Evolutionary conservation across 2,113 vertebrate genomes (phyloP), one percentile per base, ranked within the genome.

Genomic region (Chamaea fasciata): DNA sequence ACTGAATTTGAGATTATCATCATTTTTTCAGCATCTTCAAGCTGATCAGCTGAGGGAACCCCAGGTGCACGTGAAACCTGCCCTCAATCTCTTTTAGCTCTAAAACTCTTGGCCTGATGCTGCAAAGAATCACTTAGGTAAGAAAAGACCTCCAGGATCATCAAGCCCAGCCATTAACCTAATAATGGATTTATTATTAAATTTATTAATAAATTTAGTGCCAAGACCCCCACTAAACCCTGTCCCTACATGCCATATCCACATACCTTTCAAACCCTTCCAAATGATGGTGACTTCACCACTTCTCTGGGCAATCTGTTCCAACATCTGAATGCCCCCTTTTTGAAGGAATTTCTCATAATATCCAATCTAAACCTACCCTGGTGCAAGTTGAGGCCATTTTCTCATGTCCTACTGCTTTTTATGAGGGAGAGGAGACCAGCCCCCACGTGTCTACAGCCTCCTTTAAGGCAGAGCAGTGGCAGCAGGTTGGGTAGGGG

Each of bases 41-140:
- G 26, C 6, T 63, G 42, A 87, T 31, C 27, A 87, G 8, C 15
- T 30, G 26, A 23, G 81, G 69, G 41, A 75, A 10, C 3, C 17
- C 9, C 6, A 10, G 8, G 9, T 39, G 13, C 28, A 68, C 9
- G 19, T 1, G 1, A 22, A 4, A 4, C 14, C 16, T 69, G 23
- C 8, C 28, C 12, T 71, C 1, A 3, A 53, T 14, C n/a, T 56
- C 46, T 46, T 86, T 57, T 31, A 26, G 1, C n/a, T 33, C 27
- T 49, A 13, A 44, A 65, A 30, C 26, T n/a, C 35, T 64, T 39
- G 44, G 23, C 17, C 46, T 65, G 28, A 27, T 21, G 22, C 7
- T 42, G 3, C 24, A 26, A 23, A 57, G 22, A 81, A 44, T 27
- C 4, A 10, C 50, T 73, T 50, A 44, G 50, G 14, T 7, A 28